phyloP scores from a whole-genome alignment of 2,113 vertebrate species.

The Silurus glanis region DNA sequence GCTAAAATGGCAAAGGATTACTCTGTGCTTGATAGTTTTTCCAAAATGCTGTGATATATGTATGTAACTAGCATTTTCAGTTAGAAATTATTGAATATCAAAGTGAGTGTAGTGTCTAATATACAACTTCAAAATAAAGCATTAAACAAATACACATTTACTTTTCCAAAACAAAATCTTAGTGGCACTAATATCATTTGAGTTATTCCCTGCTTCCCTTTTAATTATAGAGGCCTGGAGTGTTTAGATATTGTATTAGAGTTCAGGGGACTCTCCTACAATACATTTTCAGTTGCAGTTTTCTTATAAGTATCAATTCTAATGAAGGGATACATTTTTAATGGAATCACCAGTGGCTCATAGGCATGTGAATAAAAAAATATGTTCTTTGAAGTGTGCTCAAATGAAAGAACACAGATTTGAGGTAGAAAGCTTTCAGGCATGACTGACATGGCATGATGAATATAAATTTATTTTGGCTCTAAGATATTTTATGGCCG shows the following conservation, averaged over 20 bases:
- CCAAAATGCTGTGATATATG: not conserved
- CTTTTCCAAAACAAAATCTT: not conserved
- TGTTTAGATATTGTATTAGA: not conserved
- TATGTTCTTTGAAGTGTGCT: not conserved
- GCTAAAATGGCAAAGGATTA: not conserved
- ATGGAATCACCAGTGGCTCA: not conserved
- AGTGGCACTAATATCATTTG: not conserved
- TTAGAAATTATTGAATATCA: not conserved
- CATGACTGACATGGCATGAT: not conserved
- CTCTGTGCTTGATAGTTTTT: not conserved
- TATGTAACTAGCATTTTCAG: not conserved
- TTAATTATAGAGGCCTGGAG: not conserved
- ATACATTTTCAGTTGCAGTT: not conserved
- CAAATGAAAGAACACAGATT: not conserved
- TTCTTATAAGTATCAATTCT: not conserved
- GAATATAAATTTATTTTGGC: slow-evolving; percentile 7
- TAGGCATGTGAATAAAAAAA: not conserved
- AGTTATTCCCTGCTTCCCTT: not conserved
- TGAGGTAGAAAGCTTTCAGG: not conserved
- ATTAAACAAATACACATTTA: not conserved
- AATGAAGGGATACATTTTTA: not conserved
- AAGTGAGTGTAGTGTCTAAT: not conserved
- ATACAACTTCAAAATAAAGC: not conserved
- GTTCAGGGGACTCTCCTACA: not conserved
- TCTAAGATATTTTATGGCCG: not conserved